Percentiles rank a stretch among this genome's conserved stretches.
These are phyloP conservation scores for Sebastes matsubarae DNA, from an alignment of 2,797 vertebrate species.

Conservation along the genomic window DNA sequence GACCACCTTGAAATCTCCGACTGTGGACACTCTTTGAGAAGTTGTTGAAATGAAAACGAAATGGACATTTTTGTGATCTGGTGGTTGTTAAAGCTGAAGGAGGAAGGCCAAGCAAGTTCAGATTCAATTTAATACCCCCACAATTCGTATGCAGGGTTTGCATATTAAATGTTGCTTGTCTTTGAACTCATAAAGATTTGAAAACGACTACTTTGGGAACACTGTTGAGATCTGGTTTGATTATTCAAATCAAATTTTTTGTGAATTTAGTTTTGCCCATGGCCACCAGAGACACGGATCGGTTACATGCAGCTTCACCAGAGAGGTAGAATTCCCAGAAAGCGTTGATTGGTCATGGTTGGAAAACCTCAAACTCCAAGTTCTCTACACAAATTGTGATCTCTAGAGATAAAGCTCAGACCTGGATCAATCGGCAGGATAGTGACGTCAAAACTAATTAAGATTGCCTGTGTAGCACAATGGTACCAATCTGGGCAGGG, in stretches of 20 bases:
- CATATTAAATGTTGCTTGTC: background rate
- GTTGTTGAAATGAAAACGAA: slow-evolving; percentile 36
- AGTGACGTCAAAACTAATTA: slow-evolving; percentile 82
- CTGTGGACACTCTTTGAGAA: slow-evolving; percentile 41
- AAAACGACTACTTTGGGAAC: background rate
- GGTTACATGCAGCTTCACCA: slow-evolving; percentile 18
- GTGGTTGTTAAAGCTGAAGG: slow-evolving; percentile 2
- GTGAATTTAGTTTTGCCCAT: background rate
- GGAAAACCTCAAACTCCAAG: slow-evolving; percentile 43
- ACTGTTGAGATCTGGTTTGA: background rate
- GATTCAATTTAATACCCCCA: background rate
- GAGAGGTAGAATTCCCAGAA: slow-evolving; percentile 20
- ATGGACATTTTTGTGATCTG: background rate
- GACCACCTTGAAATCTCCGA: slow-evolving; percentile 50
- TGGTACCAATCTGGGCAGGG: slow-evolving; percentile 73
- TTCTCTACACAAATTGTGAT: slow-evolving; percentile 67
- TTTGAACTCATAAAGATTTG: slow-evolving; percentile 16
- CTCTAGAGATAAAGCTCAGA: slow-evolving; percentile 57
- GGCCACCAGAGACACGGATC: slow-evolving; percentile 1
- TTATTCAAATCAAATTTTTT: background rate
- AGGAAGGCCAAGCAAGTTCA: background rate
- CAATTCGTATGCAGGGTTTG: background rate
- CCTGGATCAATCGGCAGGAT: slow-evolving; percentile 59
- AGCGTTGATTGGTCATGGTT: slow-evolving; percentile 60
- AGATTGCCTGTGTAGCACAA: slow-evolving; percentile 72